phyloP scores from a whole-genome alignment of 2,888 invertebrate genomes.

The Ditylenchus weischeri region DNA sequence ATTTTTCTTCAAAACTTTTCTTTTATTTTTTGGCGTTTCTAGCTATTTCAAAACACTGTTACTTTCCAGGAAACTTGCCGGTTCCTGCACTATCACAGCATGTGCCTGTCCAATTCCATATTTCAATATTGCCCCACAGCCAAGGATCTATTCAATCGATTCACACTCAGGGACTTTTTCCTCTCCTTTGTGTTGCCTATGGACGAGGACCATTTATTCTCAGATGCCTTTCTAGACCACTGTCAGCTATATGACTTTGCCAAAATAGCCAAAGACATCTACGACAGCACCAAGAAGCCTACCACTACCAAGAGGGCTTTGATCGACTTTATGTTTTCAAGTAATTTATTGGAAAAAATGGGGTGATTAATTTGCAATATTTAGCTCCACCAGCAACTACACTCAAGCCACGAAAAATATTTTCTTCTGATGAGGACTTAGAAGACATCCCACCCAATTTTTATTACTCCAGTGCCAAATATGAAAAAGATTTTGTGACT shows the following conservation, averaged over 20 bases:
- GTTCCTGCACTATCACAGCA: conserved; percentile 37
- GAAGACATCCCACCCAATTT: conserved; percentile 39
- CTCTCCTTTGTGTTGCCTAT: conserved; percentile 37
- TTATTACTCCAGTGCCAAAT: conserved; percentile 37
- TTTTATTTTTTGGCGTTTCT: neutral
- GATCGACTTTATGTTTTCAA: neutral
- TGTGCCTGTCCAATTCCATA: conserved; percentile 34
- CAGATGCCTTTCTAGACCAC: conserved; percentile 34
- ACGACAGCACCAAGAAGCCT: conserved; percentile 34
- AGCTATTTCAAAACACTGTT: neutral
- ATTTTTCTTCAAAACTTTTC: too few relatives aligned
- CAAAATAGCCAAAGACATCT: conserved; percentile 39
- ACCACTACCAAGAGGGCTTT: conserved; percentile 12
- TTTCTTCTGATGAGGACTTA: conserved; percentile 39
- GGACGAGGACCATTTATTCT: conserved; percentile 29
- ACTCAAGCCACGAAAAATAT: conserved; percentile 22
- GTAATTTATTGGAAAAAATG: neutral
- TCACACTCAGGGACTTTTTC: conserved; percentile 39
- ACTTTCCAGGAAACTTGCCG: conserved; percentile 26
- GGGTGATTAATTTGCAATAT: neutral
- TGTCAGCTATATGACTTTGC: conserved; percentile 38
- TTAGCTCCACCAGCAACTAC: conserved; percentile 5
- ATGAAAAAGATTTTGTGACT: conserved; percentile 21
- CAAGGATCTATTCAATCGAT: conserved; percentile 34
- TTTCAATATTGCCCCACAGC: conserved; percentile 34